Evolutionary conservation across 1,140 invertebrate species (phyloP), one percentile per base, ranked within the genome.

Genomic region (Papilio glaucus): DNA sequence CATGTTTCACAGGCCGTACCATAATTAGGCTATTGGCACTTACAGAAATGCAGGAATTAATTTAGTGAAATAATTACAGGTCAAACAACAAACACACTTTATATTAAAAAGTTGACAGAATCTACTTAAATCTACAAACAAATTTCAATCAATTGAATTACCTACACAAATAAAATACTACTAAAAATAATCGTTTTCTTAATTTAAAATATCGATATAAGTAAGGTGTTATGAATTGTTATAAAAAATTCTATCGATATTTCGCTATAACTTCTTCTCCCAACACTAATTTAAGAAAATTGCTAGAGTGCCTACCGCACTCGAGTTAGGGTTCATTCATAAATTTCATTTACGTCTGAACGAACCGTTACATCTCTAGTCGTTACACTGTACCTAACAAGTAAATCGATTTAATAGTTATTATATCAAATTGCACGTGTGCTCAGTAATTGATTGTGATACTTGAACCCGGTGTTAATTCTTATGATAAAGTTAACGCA

Each of bases 291-390:
- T 72, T 82, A 81, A 74, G 70, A 77, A 80, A 77, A 78, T 81
- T 78, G 79, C 73, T 77, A 75, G 74, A 67, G 78, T 75, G 83
- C 87, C 83, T 85, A 89, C 86, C 83, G 85, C 85, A 77, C 71
- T 79, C 73, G 71, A 71, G 70, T 76, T 78, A 72, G 39, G 15
- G 38, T 75, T 77, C 84, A 85, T 85, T 87, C 82, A 88, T 90
- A 90, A 88, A 85, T 80, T 81, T 79, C 71, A 72, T 57, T 68
- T 71, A 74, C 61, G 71, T 45, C 49, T 65, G 68, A 75, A 76
- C 81, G 78, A 74, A 84, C 84, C 83, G 85, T 87, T 87, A 87
- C 79, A 77, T 79, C 73, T 73, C 76, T 71, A 69, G 75, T 71
- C 72, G 77, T 80, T 79, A 83, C 80, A 77, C 70, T 76, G 65